A percentile compares a stretch with the other conserved stretches of the same genome.
Evolutionary conservation across 1,140 invertebrate genomes (phyloP).

Genomic region (Carposina sasakii): DNA sequence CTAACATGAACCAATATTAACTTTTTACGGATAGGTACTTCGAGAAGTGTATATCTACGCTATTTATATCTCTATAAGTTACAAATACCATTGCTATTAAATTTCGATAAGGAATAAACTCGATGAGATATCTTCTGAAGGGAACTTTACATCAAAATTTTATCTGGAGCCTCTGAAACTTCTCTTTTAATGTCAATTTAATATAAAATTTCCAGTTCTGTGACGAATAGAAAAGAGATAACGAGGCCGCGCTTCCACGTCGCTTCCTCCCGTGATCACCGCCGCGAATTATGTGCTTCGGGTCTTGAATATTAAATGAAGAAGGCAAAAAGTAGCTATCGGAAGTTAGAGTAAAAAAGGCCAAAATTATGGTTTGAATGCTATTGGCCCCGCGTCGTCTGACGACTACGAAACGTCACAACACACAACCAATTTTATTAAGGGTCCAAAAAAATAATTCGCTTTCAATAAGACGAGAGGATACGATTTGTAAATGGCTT

Average conservation of each 20-base stretch:
- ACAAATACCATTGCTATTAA: too few relatives aligned
- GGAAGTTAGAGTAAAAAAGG: slow-evolving; percentile 34
- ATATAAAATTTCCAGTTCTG: slow-evolving; percentile 33
- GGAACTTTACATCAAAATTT: slow-evolving; percentile 23
- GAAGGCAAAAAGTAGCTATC: slow-evolving; percentile 31
- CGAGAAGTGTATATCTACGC: too few relatives aligned
- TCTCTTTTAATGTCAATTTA: slow-evolving; percentile 31
- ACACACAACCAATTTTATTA: slow-evolving; percentile 24
- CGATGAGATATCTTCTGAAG: too few relatives aligned
- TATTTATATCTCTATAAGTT: too few relatives aligned
- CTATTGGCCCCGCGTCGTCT: slow-evolving; percentile 30
- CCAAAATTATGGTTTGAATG: slow-evolving; percentile 45
- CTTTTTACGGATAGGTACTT: slow-evolving; percentile 13
- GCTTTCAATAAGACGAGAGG: slow-evolving; percentile 25
- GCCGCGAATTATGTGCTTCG: slow-evolving; percentile 48
- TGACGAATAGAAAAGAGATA: slow-evolving; percentile 42
- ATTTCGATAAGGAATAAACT: too few relatives aligned
- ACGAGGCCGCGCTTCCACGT: slow-evolving; percentile 29
- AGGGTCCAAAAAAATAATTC: slow-evolving; percentile 19
- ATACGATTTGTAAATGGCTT: slow-evolving; percentile 14
- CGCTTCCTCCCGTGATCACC: slow-evolving; percentile 41
- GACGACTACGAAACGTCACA: neutral
- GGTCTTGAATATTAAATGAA: slow-evolving; percentile 47
- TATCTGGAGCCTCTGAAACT: slow-evolving; percentile 21
- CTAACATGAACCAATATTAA: slow-evolving; percentile 11